Evolutionary conservation across 2,797 vertebrate species (phyloP).

Genomic region (Sebastes nivosus): DNA sequence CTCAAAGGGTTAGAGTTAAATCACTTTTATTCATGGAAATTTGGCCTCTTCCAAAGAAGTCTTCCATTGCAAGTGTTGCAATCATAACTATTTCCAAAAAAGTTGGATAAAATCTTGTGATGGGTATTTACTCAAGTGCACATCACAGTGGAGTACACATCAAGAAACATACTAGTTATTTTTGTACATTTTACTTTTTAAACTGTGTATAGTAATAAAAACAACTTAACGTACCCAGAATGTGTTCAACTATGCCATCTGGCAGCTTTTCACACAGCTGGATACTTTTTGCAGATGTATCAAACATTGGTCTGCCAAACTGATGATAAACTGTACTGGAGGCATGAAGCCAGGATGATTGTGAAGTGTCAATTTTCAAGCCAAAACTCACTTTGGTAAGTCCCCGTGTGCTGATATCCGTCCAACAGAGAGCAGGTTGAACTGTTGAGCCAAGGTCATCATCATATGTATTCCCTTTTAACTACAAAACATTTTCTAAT

Average conservation of each 20-base stretch:
- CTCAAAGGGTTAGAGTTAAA: too few relatives aligned
- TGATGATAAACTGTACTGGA: conserved; percentile 12
- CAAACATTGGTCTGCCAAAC: conserved; percentile 24
- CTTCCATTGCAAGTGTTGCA: not conserved
- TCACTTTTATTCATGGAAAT: too few relatives aligned
- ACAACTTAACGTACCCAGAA: not conserved
- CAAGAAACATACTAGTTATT: not conserved
- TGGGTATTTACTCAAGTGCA: not conserved
- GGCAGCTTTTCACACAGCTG: conserved; percentile 17
- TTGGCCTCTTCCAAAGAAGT: not conserved
- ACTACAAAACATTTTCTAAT: not conserved
- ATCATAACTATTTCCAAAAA: not conserved
- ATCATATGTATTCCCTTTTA: not conserved
- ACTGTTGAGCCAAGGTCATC: not conserved
- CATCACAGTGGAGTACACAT: not conserved
- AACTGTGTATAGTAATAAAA: not conserved
- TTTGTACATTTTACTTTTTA: not conserved
- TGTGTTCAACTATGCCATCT: conserved; percentile 6
- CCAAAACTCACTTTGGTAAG: conserved; percentile 22
- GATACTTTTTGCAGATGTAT: conserved; percentile 33
- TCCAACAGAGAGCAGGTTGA: conserved; percentile 35
- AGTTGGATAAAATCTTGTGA: not conserved
- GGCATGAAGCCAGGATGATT: conserved; percentile 28
- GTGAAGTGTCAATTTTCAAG: conserved; percentile 25
- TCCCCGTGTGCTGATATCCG: conserved; percentile 2